A percentile compares a stretch with the other conserved stretches of the same genome.
phyloP scores from a whole-genome alignment of 2,113 vertebrate genomes.

The Bos javanicus region DNA sequence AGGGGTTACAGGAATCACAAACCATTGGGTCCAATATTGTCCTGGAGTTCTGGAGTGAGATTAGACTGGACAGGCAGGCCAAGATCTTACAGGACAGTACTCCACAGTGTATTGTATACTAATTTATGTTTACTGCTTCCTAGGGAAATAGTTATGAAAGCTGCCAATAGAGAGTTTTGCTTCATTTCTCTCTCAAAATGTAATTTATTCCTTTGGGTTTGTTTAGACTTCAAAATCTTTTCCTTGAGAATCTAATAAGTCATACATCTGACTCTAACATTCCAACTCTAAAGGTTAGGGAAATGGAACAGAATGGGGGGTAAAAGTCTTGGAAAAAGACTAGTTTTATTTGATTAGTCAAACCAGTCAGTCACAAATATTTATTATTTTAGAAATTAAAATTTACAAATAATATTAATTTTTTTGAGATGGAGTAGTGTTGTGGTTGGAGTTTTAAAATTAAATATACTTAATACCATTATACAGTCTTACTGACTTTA shows the following conservation, averaged over 20 bases:
- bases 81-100: neutral
- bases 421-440: neutral
- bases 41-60: neutral
- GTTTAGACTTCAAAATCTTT: neutral
- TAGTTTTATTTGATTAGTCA: neutral
- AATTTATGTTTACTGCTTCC: neutral
- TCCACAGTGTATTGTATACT: neutral
- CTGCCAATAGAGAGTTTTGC: neutral
- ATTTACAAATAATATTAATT: neutral
- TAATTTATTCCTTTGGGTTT: neutral
- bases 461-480: neutral
- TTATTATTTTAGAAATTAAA: conserved; percentile 32
- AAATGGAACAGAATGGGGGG: neutral
- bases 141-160: neutral
- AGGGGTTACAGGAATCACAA: neutral
- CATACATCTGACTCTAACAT: neutral
- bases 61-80: neutral
- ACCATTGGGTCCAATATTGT: neutral
- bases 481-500: neutral
- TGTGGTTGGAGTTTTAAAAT: neutral
- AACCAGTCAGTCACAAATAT: neutral
- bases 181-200: neutral
- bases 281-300: neutral
- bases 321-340: neutral
- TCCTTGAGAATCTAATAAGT: neutral